Conservation (phyloP, 2,113 vertebrate genomes). For the Pollachius pollachius region DNA sequence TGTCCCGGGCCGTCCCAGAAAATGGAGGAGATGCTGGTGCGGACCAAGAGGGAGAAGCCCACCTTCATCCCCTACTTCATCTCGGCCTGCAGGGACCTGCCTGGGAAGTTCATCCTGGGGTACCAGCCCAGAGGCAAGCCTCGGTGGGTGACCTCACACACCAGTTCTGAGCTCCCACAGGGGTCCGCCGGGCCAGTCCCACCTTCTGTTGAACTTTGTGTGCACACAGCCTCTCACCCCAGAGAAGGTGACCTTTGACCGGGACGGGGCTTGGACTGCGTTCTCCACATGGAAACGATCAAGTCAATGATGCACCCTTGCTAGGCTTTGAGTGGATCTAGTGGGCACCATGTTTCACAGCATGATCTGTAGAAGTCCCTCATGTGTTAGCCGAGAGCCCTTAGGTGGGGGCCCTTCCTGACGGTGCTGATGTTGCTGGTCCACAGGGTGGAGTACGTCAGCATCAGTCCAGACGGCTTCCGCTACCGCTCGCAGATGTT, state of each 20-base stretch:
- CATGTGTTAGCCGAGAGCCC: not conserved
- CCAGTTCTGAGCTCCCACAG: not conserved
- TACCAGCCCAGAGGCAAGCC: slow-evolving; percentile 97
- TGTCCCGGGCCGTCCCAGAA: slow-evolving; percentile 75
- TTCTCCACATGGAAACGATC: too few relatives aligned
- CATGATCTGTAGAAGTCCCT: too few relatives aligned
- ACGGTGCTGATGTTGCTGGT: not conserved
- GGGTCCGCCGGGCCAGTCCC: not conserved
- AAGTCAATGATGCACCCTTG: too few relatives aligned
- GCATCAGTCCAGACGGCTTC: slow-evolving; percentile 95
- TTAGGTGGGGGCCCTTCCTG: too few relatives aligned
- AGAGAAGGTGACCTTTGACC: too few relatives aligned
- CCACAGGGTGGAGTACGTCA: slow-evolving; percentile 90
- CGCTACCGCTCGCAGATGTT: slow-evolving; percentile 96
- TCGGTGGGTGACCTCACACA: slow-evolving; percentile 73
- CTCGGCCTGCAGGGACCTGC: slow-evolving; percentile 92
- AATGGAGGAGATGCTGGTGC: slow-evolving; percentile 92
- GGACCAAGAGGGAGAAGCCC: slow-evolving; percentile 94
- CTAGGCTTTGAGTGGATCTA: too few relatives aligned
- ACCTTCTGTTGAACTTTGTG: not conserved
- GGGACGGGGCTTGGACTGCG: too few relatives aligned
- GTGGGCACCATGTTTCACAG: too few relatives aligned
- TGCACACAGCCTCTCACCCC: too few relatives aligned
- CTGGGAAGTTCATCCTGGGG: slow-evolving; percentile 95
- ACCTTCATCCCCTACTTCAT: slow-evolving; percentile 97